Percentiles rank a stretch among this genome's conserved stretches.
phyloP scores from a whole-genome alignment of 2,113 vertebrate genomes.

The Clinocottus analis region DNA sequence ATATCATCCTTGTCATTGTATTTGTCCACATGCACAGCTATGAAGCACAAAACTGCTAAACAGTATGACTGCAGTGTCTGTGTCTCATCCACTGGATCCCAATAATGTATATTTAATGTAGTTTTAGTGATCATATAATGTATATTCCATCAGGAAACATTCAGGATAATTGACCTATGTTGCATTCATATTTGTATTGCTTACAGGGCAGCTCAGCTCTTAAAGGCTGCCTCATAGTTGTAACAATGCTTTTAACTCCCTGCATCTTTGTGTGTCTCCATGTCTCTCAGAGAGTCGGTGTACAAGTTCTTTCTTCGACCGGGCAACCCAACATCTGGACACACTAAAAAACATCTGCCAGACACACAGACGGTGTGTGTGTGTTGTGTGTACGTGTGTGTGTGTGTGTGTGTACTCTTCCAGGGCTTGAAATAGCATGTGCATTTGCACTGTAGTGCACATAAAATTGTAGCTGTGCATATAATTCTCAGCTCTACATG shows the following conservation, averaged over 20 bases:
- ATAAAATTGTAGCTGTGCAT: neutral
- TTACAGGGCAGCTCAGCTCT: neutral
- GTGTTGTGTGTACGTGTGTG: neutral
- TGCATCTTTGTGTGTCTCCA: constrained; percentile 16
- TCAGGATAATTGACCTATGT: neutral
- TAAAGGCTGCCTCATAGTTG: neutral
- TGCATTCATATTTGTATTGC: neutral
- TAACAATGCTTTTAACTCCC: neutral
- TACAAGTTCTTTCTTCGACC: constrained; percentile 79
- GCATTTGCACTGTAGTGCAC: neutral
- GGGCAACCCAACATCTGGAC: constrained; percentile 87
- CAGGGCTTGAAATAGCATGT: neutral
- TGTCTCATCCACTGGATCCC: neutral
- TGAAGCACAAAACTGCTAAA: neutral
- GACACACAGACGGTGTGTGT: constrained; percentile 91
- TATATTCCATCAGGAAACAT: constrained; percentile 15
- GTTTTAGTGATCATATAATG: constrained; percentile 14
- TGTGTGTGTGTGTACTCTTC: neutral
- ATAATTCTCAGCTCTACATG: neutral
- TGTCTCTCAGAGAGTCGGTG: constrained; percentile 86
- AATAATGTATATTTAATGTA: constrained; percentile 26
- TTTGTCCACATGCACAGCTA: constrained; percentile 3
- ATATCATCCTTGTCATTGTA: constrained; percentile 2
- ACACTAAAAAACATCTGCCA: constrained; percentile 89
- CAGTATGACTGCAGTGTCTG: neutral